Base-by-base conservation (phyloP, 2,888 invertebrate genomes). In the Patella pellucida region DNA sequence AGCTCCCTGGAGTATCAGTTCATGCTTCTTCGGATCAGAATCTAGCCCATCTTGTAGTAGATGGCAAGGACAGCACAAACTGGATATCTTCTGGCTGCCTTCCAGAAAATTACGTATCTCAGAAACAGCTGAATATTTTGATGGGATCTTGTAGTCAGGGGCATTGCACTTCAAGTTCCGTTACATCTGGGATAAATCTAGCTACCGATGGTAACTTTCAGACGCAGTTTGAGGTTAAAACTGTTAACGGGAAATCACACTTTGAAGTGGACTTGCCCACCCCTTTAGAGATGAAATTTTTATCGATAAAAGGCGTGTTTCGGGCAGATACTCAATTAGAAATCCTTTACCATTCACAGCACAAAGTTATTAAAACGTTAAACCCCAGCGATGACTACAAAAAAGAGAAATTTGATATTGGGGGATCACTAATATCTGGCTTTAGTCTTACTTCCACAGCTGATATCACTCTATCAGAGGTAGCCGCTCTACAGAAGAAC, bases 41-140 rank as follows among this genome's bases (percentile, higher is more conserved):
- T 3, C 52, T 77, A 5, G 79, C 79, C 0, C 56, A 41, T 12
- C 68, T 73, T 16, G 79, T 80, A 11, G 69, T 84, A 2, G 86
- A 86, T 74, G 79, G 79, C 19, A 71, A 84, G 51, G 84, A 84
- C 70, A 79, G 78, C 68, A 85, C 83, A 0, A 82, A 84, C 69
- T 86, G 86, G 86, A 78, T 76, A 27, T 85, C 86, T 0, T 75
- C 52, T n/a, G 71, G 76, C 52, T 86, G 85, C 72, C 73, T 85
- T 12, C 86, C 86, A 0, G 68, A 50, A 15, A 78, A 75, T 15
- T 86, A 82, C 71, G 31, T 82, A 0, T 56, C 67, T 41, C 79
- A 82, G 19, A 23, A 71, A 15, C 79, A 82, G 50, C 69, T 80
- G 11, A 86, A 86, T 72, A 70, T 84, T 15, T 73, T 86, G 16